A percentile compares a stretch with the other conserved stretches of the same genome.
phyloP scores from a whole-genome alignment of 2,797 vertebrate species.

The Rousettus madagascariensis region DNA sequence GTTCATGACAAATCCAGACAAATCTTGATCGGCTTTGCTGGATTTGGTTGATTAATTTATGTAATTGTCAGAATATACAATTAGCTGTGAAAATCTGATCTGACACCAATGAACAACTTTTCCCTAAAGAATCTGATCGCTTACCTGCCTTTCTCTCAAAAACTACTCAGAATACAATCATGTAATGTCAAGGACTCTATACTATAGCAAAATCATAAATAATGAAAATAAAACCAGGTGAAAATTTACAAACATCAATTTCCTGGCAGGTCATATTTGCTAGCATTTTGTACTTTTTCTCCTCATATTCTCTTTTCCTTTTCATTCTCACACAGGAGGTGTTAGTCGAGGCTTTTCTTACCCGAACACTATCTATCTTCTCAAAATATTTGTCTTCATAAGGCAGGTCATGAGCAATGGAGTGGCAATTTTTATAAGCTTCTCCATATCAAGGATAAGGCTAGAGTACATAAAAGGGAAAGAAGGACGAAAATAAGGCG shows the following conservation, averaged over 20 bases:
- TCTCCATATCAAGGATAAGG: background rate
- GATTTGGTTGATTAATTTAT: constrained; percentile 68
- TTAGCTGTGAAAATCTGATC: constrained; percentile 52
- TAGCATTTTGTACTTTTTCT: background rate
- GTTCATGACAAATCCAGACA: constrained; percentile 69
- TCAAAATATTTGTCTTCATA: constrained; percentile 47
- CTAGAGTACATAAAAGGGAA: background rate
- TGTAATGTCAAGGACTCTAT: background rate
- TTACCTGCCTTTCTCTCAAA: background rate
- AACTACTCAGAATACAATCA: background rate
- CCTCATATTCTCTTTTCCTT: background rate
- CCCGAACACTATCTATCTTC: constrained; percentile 22
- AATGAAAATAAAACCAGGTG: constrained; percentile 42
- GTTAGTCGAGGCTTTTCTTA: constrained; percentile 5
- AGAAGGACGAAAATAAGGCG: constrained; percentile 3
- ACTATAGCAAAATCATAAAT: constrained; percentile 40
- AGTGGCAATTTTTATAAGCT: constrained; percentile 19
- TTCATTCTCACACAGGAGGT: background rate
- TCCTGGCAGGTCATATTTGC: background rate
- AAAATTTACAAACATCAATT: constrained; percentile 39
- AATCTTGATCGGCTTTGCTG: constrained; percentile 58
- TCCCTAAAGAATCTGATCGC: constrained; percentile 18
- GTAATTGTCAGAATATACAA: constrained; percentile 66
- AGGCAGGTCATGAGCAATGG: background rate
- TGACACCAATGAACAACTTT: constrained; percentile 36